Evolutionary conservation across 2,797 vertebrate genomes (phyloP), one percentile per base, ranked within the genome.

Genomic region (Leptatherina wallacei): DNA sequence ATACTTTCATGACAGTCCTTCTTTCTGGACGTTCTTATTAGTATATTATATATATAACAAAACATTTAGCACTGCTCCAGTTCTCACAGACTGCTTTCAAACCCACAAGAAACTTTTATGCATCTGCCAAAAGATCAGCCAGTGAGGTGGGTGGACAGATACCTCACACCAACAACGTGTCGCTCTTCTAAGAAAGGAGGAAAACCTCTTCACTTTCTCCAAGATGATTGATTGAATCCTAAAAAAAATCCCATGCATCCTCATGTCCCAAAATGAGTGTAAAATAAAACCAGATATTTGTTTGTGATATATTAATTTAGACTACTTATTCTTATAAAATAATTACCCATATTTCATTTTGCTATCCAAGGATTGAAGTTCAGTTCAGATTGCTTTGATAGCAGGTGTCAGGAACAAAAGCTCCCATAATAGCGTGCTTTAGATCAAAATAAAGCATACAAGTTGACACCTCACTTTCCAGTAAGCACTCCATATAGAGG

Each of bases 361-460:
- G 1, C 22, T 22, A 36, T 18, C 10, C 14, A 20, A 32, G 14
- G 6, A 32, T 35, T 51, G 29, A 38, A 22, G 61, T 61, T 61
- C 6, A 61, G n/a, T n/a, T 22, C 27, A n/a, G 16, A 8, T 24
- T 61, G 3, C 13, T 38, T 44, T 38, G 62, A 61, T 11, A 14
- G 35, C 44, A 24, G 61, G 11, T 77, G 36, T 61, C 4, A 35
- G 51, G 27, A 61, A 75, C 63, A 73, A 47, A 38, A 4, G n/a
- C 55, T 73, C 16, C 14, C 29, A 66, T n/a, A 54, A 20, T 27
- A 59, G 27, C 54, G 29, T 63, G 47, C 42, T 58, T 49, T 49
- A 63, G 61, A 61, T 71, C 42, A 58, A 75, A 83, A 71, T 67
- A 74, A 84, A 80, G 64, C 61, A 52, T 13, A 49, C 55, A 68